Percentiles rank a stretch among this genome's conserved stretches.
Evolutionary conservation across 2,113 vertebrate genomes (phyloP).

Genomic region (Rhadina sibilatrix): DNA sequence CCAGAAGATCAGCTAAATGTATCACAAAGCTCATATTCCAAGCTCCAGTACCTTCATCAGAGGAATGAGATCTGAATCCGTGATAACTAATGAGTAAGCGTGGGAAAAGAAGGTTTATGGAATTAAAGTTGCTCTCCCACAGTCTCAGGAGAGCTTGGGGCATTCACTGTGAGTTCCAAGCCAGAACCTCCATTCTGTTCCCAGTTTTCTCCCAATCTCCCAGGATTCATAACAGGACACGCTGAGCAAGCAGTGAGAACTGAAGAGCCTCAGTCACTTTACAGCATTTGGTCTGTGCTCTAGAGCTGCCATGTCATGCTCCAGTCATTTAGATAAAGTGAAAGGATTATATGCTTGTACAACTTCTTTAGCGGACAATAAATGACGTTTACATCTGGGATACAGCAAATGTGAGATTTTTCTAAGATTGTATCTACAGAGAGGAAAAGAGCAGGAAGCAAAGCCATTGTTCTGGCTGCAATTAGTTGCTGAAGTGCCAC

Average conservation of each 20-base stretch:
- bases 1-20: neutral
- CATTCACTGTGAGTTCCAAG: neutral
- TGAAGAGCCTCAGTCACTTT: neutral
- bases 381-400: neutral
- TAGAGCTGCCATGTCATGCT: neutral
- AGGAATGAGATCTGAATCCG: neutral
- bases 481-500: neutral
- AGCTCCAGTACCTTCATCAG: neutral
- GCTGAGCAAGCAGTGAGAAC: neutral
- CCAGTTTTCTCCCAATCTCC: neutral
- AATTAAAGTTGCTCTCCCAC: neutral
- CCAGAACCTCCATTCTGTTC: neutral
- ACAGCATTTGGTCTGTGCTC: neutral
- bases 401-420: neutral
- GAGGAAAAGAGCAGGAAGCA: neutral
- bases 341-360: neutral
- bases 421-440: neutral
- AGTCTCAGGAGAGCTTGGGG: neutral
- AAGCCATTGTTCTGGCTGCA: neutral
- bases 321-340: neutral
- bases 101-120: neutral
- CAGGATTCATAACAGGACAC: neutral
- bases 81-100: neutral
- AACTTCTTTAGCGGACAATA: neutral
- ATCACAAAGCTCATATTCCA: neutral